These are phyloP conservation scores for Platyrinchus mystaceus DNA, from an alignment of 2,797 vertebrate genomes.

Conservation along the genomic window DNA sequence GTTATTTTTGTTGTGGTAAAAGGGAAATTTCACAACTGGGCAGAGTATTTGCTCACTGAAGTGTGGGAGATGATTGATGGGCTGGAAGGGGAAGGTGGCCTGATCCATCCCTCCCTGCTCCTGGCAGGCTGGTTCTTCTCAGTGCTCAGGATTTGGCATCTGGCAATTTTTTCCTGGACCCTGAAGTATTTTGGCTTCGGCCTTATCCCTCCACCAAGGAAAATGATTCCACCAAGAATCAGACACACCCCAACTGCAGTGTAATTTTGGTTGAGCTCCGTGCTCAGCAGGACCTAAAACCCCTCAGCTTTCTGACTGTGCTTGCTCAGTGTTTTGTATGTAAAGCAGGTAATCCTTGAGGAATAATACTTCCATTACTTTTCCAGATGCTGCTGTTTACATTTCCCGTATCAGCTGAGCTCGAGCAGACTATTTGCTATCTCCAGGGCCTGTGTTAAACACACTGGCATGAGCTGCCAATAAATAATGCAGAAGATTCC, in stretches of 20 bases:
- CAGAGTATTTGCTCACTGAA: not conserved
- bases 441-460: not conserved
- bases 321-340: not conserved
- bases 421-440: not conserved
- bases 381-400: not conserved
- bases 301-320: not conserved
- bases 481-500: not conserved
- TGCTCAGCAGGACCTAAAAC: not conserved
- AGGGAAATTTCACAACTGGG: not conserved
- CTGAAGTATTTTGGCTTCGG: not conserved
- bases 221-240: not conserved
- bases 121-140: accelerated
- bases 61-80: not conserved
- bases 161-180: not conserved
- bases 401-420: not conserved
- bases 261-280: not conserved
- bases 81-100: not conserved
- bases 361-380: not conserved
- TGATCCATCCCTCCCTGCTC: not conserved
- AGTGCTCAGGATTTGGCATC: not conserved
- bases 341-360: not conserved
- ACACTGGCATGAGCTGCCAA: not conserved
- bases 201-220: not conserved
- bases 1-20: not conserved
- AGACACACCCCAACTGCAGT: not conserved